These are phyloP conservation scores for Pandemis cinnamomeana DNA, from an alignment of 2,888 invertebrate genomes.

Conservation along the genomic window DNA sequence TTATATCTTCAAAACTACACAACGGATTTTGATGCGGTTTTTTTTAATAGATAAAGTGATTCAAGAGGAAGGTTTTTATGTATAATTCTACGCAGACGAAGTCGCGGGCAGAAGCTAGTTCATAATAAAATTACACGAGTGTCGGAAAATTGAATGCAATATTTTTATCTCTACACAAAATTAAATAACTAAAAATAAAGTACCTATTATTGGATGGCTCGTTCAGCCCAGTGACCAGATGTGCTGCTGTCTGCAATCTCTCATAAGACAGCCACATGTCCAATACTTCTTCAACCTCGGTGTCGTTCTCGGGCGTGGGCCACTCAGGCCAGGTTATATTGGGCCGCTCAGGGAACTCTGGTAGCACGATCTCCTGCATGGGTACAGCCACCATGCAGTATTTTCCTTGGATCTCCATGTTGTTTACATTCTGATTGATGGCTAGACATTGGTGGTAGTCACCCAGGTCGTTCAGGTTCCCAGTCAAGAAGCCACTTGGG, in stretches of 20 bases:
- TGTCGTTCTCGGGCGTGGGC: conserved; percentile 42
- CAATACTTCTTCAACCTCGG: conserved; percentile 23
- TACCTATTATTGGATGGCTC: conserved; percentile 49
- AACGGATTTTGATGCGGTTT: too few relatives aligned
- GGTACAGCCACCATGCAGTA: conserved; percentile 67
- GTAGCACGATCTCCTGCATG: conserved; percentile 50
- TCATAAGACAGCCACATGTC: conserved; percentile 26
- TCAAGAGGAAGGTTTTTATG: too few relatives aligned
- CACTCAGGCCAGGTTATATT: conserved; percentile 41
- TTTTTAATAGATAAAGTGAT: too few relatives aligned
- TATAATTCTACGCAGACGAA: too few relatives aligned
- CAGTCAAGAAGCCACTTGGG: conserved; percentile 67
- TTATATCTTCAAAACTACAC: too few relatives aligned
- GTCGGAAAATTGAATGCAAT: too few relatives aligned
- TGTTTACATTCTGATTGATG: conserved; percentile 49
- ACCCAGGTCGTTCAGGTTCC: conserved; percentile 71
- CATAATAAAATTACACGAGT: too few relatives aligned
- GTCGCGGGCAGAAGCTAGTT: too few relatives aligned
- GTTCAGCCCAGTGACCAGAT: conserved; percentile 51
- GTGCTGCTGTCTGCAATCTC: conserved; percentile 47
- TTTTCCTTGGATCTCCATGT: conserved; percentile 68
- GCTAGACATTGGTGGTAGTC: conserved; percentile 66
- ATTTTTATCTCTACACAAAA: too few relatives aligned
- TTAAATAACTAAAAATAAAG: background rate
- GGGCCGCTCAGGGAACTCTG: conserved; percentile 45